Base-by-base conservation (phyloP, 2,113 vertebrate species). In the Macquaria ambigua region DNA sequence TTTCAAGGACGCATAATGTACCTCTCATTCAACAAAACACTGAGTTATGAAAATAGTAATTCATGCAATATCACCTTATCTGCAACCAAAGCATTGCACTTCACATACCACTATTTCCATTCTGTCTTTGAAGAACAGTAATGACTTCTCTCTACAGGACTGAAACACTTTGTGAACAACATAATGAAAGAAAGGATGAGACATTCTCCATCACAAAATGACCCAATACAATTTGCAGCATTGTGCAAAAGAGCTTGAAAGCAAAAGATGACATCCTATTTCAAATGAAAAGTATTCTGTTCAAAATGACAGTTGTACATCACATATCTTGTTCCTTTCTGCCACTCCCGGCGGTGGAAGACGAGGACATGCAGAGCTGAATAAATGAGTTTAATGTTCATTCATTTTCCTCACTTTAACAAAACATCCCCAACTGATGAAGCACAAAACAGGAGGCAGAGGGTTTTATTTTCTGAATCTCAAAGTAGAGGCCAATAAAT, bases 111-210 rank as follows among this genome's bases (percentile, higher is more conserved):
- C 55, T 34, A 61, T 77, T 79, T 77, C 56, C 25, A 31, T 77
- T 81, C 61, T 25, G 12, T 71, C 83, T 89, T 76, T 83, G 70
- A 82, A 81, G 69, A 81, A 43, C 50, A 16, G 76, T 63, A 87
- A 90, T 81, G 82, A 81, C 63, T 84, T 83, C 48, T 83, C 48
- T 85, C 84, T 79, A 28, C 70, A 79, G 74, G 74, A 77, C 39
- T 55, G 52, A 74, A 84, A 84, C 71, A 88, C 74, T 74, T 63
- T 68, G 80, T 73, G 70, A 84, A 82, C 73, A 83, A 74, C 68
- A 85, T 71, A 76, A 88, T 86, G 63, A 87, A 84, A 72, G 82
- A 59, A 75, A 74, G 64, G 70, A 84, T 16, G 59, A 82, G 72
- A 81, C 71, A 48, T 69, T 71, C 77, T 81, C 83, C n/a, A 50